Evolutionary conservation across 2,888 invertebrate genomes (phyloP).

Genomic region (Matsumyia berberina): DNA sequence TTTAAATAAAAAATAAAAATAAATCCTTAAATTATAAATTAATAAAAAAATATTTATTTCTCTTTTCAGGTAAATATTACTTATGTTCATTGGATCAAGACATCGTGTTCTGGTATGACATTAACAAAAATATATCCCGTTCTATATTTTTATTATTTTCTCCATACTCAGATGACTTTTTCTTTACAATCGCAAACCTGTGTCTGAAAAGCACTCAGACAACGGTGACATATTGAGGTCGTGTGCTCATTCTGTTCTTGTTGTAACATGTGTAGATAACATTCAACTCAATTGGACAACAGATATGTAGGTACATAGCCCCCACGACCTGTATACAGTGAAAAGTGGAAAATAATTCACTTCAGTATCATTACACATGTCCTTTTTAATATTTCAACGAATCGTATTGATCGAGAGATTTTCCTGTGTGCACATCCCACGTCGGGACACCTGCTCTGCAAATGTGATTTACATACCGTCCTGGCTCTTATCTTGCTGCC

Average conservation of each 20-base stretch:
- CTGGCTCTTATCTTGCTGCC: not conserved
- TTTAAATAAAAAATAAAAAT: not conserved
- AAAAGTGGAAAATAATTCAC: not conserved
- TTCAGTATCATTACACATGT: not conserved
- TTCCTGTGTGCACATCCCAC: not conserved
- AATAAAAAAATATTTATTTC: not conserved
- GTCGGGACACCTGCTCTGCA: constrained; percentile 13
- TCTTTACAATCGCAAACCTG: not conserved
- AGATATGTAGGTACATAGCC: not conserved
- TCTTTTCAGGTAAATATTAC: constrained; percentile 60
- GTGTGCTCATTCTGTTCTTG: constrained; percentile 1
- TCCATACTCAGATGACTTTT: not conserved
- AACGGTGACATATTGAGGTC: not conserved
- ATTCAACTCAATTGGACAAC: not conserved
- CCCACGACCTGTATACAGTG: not conserved
- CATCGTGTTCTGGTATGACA: constrained; percentile 26
- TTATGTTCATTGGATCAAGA: not conserved
- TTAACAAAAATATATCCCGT: not conserved
- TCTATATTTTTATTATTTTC: not conserved
- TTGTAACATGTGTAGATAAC: not conserved
- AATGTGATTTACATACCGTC: not conserved
- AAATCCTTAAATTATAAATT: not conserved
- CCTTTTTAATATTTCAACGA: constrained; percentile 18
- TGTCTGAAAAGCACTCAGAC: constrained; percentile 3
- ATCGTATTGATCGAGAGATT: constrained; percentile 7